Percentiles rank a stretch among this genome's conserved stretches.
Evolutionary conservation across 1,140 invertebrate genomes (phyloP).

Genomic region (Pseudobourletiella spinata): DNA sequence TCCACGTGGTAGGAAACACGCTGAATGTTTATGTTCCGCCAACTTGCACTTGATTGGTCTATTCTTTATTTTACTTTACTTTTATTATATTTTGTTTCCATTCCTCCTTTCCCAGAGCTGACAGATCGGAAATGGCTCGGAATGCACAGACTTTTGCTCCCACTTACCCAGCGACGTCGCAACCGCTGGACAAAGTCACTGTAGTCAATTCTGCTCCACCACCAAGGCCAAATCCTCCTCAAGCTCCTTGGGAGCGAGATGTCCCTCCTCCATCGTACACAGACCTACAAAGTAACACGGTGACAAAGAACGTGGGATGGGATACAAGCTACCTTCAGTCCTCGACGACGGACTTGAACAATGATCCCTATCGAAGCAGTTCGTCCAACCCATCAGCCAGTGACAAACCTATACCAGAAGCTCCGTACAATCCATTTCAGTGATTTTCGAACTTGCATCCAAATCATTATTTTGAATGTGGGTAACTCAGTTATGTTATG

Average conservation of each 20-base stretch:
- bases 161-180: not conserved
- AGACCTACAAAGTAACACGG: not conserved
- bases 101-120: not conserved
- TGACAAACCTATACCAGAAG: not conserved
- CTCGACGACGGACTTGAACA: not conserved
- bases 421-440: slow-evolving; percentile 4
- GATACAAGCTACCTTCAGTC: slow-evolving; percentile 6
- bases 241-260: not conserved
- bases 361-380: not conserved
- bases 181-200: not conserved
- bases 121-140: slow-evolving; percentile 1
- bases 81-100: slow-evolving; percentile 1
- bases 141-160: not conserved
- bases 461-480: not conserved
- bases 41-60: no score
- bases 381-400: not conserved
- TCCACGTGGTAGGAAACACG: no score
- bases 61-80: no score
- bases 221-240: not conserved
- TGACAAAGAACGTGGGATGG: not conserved
- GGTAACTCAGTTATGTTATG: not conserved
- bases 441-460: not conserved
- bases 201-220: not conserved
- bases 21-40: no score
- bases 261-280: not conserved